Percentiles rank a stretch among this genome's conserved stretches.
Conservation (phyloP, 1,140 invertebrate species). For the Papilio glaucus region DNA sequence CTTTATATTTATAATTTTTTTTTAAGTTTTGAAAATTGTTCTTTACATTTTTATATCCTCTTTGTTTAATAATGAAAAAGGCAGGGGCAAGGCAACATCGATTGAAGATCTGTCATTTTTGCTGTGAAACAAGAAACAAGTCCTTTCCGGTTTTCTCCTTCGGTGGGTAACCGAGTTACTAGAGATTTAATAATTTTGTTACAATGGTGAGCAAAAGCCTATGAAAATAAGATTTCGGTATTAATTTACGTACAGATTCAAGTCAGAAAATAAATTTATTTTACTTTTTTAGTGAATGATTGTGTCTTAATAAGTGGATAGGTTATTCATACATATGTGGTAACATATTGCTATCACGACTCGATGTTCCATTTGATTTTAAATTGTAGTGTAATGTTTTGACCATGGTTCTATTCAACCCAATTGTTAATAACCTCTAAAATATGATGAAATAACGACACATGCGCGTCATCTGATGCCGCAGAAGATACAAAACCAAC, state of each 20-base stretch:
- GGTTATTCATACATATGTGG: slow-evolving; percentile 1
- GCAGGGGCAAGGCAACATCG: slow-evolving; percentile 11
- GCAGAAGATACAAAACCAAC: slow-evolving; percentile 55
- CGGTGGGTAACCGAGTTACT: slow-evolving; percentile 48
- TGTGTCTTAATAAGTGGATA: slow-evolving; percentile 24
- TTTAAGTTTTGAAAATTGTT: too few relatives aligned
- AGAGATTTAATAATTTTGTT: slow-evolving; percentile 44
- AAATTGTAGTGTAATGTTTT: not conserved
- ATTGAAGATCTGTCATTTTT: not conserved
- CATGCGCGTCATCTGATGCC: slow-evolving; percentile 87
- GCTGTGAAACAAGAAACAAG: slow-evolving; percentile 29
- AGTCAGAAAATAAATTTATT: not conserved
- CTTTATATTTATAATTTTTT: too few relatives aligned
- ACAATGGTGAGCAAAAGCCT: slow-evolving; percentile 54
- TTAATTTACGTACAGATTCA: not conserved
- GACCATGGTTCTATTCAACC: not conserved
- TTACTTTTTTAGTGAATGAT: slow-evolving; percentile 16
- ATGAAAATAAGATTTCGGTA: slow-evolving; percentile 25
- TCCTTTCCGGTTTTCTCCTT: slow-evolving; percentile 54
- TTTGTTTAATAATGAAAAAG: too few relatives aligned
- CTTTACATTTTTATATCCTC: too few relatives aligned
- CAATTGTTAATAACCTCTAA: slow-evolving; percentile 38
- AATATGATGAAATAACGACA: slow-evolving; percentile 85
- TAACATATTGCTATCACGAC: not conserved
- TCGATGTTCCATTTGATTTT: not conserved